Conservation (phyloP, 2,113 vertebrate species). For the Notechis scutatus region DNA sequence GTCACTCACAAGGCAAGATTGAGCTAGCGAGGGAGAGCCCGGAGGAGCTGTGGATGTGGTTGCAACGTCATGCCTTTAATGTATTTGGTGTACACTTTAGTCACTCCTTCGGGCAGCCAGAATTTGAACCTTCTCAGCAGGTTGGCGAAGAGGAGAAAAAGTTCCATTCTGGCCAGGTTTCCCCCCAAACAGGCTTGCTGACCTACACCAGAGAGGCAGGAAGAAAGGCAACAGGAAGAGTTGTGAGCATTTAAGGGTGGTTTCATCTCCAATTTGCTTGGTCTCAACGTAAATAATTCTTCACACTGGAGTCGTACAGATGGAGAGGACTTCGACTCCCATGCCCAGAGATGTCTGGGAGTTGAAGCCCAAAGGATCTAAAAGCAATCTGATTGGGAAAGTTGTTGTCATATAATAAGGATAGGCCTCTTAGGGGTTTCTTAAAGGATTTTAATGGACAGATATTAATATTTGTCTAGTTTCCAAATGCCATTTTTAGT, state of each 20-base stretch:
- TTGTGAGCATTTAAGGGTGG: background rate
- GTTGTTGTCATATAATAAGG: background rate
- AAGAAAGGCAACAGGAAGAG: background rate
- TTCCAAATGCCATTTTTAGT: background rate
- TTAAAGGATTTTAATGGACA: background rate
- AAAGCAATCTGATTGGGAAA: background rate
- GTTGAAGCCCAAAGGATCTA: background rate
- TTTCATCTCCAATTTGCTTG: background rate
- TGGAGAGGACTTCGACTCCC: background rate
- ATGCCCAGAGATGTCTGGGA: background rate
- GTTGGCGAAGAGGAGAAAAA: conserved; percentile 59
- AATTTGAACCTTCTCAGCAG: conserved; percentile 46
- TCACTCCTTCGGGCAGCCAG: conserved; percentile 24
- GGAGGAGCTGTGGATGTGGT: conserved; percentile 47
- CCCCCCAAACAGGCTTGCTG: conserved; percentile 56
- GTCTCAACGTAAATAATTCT: background rate
- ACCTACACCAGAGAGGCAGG: conserved; percentile 32
- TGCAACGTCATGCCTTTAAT: background rate
- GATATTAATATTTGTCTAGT: background rate
- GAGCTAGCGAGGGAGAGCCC: conserved; percentile 46
- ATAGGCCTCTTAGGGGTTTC: background rate
- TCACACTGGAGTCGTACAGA: background rate
- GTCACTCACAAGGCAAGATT: background rate
- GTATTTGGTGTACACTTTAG: background rate
- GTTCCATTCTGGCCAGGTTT: conserved; percentile 41